phyloP scores from a whole-genome alignment of 2,888 invertebrate species.

The Leucozona laternaria region DNA sequence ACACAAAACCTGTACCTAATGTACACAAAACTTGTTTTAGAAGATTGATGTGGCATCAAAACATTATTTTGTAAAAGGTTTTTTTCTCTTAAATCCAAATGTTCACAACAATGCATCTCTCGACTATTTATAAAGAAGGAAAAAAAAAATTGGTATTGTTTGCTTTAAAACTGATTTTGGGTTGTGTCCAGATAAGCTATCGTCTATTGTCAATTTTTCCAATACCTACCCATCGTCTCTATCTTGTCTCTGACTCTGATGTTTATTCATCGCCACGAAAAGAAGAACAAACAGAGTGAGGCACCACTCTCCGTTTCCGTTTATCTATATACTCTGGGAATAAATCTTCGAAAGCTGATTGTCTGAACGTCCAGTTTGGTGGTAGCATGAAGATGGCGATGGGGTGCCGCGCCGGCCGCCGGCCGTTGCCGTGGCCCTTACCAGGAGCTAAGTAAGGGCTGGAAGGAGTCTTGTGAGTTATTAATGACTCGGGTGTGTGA shows the following conservation, averaged over 20 bases:
- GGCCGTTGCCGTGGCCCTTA: neutral
- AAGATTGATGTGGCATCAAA: neutral
- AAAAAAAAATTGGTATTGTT: neutral
- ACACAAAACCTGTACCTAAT: neutral
- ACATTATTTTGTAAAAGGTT: neutral
- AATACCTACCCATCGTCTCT: conserved; percentile 41
- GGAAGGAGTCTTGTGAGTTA: conserved; percentile 67
- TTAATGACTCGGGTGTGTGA: conserved; percentile 76
- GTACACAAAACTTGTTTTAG: neutral
- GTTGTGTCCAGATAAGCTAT: conserved; percentile 62
- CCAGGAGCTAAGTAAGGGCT: conserved; percentile 1
- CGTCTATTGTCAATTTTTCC: conserved; percentile 57
- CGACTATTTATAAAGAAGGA: neutral
- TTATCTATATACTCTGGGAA: conserved; percentile 30
- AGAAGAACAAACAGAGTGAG: conserved; percentile 3
- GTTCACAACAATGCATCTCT: neutral
- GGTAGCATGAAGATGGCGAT: neutral
- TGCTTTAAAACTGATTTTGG: conserved; percentile 46
- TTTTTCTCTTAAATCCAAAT: neutral
- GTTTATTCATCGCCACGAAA: conserved; percentile 26
- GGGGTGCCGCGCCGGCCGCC: no score
- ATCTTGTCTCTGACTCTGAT: conserved; percentile 31
- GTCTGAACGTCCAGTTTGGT: conserved; percentile 35
- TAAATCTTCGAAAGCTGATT: conserved; percentile 71
- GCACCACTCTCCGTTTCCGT: conserved; percentile 4